Evolutionary conservation across 2,888 invertebrate species (phyloP).

Genomic region (Lasioglossum vierecki): DNA sequence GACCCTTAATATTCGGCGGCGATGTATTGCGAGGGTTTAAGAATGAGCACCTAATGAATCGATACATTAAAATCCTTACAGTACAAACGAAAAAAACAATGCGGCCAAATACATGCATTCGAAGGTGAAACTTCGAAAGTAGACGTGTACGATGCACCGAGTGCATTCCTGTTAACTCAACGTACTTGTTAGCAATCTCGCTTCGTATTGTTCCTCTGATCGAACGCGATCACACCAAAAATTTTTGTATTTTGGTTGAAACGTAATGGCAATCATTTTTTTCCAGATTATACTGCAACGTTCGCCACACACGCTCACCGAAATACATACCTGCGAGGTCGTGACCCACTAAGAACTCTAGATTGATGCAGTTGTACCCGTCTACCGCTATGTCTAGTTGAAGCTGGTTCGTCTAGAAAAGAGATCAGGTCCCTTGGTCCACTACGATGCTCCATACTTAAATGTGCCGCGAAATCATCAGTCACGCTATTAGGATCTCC

Average conservation of each 20-base stretch:
- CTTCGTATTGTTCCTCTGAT: not conserved
- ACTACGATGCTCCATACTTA: slow-evolving; percentile 96
- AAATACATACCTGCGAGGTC: slow-evolving; percentile 88
- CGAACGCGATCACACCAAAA: slow-evolving; percentile 1
- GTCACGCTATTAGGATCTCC: slow-evolving; percentile 99
- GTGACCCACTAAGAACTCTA: slow-evolving; percentile 90
- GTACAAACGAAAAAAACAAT: slow-evolving; percentile 17
- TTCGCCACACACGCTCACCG: not conserved
- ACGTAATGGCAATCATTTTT: slow-evolving; percentile 11
- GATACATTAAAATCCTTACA: slow-evolving; percentile 26
- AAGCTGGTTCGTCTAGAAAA: slow-evolving; percentile 95
- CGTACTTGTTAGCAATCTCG: not conserved
- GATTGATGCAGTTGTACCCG: slow-evolving; percentile 90
- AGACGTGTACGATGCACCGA: not conserved
- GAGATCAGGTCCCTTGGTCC: slow-evolving; percentile 96
- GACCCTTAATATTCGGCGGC: slow-evolving; percentile 18
- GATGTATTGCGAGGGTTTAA: slow-evolving; percentile 14
- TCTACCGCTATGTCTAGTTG: slow-evolving; percentile 90
- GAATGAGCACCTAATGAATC: slow-evolving; percentile 22
- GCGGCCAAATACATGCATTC: slow-evolving; percentile 26
- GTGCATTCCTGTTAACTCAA: not conserved
- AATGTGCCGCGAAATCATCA: slow-evolving; percentile 98
- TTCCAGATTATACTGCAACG: slow-evolving; percentile 16
- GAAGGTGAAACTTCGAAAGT: not conserved
- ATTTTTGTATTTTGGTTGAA: not conserved